Percentiles rank a stretch among this genome's conserved stretches.
Conservation (phyloP, 2,113 vertebrate genomes). For the Cyprinodon brontotheroides region DNA sequence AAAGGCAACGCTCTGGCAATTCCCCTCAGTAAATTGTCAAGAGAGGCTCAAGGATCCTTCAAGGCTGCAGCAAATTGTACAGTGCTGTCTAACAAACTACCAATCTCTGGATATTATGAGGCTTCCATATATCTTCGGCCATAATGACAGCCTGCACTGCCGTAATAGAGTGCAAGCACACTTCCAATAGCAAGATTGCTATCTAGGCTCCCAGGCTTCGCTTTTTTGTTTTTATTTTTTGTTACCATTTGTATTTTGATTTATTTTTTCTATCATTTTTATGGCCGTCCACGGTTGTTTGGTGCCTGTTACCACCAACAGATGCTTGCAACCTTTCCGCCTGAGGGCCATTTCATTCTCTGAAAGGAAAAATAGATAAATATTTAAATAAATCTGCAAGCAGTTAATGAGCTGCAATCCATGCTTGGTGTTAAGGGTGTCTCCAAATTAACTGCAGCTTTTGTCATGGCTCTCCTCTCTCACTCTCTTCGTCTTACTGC, state of each 20-base stretch:
- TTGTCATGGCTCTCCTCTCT: slow-evolving; percentile 63
- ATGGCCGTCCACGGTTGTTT: slow-evolving; percentile 47
- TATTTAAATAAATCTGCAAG: slow-evolving; percentile 40
- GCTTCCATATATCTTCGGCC: slow-evolving; percentile 72
- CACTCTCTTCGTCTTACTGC: slow-evolving; percentile 44
- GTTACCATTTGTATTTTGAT: slow-evolving; percentile 70
- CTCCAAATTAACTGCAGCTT: slow-evolving; percentile 75
- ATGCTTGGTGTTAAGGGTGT: slow-evolving; percentile 62
- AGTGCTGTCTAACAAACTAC: slow-evolving; percentile 83
- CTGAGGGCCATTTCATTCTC: slow-evolving; percentile 57
- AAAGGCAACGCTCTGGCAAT: slow-evolving; percentile 82
- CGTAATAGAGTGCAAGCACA: slow-evolving; percentile 73
- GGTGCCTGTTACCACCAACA: slow-evolving; percentile 61
- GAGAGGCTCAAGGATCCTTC: slow-evolving; percentile 81
- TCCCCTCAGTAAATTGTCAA: slow-evolving; percentile 73
- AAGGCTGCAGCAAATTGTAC: slow-evolving; percentile 80
- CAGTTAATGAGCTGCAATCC: slow-evolving; percentile 69
- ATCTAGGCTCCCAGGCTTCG: slow-evolving; percentile 53
- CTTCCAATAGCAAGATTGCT: slow-evolving; percentile 73
- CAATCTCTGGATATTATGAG: slow-evolving; percentile 82
- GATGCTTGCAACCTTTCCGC: slow-evolving; percentile 74
- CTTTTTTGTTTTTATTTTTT: slow-evolving; percentile 51
- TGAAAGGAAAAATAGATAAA: slow-evolving; percentile 42
- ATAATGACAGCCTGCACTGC: slow-evolving; percentile 77
- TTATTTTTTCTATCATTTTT: slow-evolving; percentile 66